A percentile compares a stretch with the other conserved stretches of the same genome.
These are phyloP conservation scores for Anoplius nigerrimus DNA, from an alignment of 2,888 invertebrate species.

Conservation along the genomic window DNA sequence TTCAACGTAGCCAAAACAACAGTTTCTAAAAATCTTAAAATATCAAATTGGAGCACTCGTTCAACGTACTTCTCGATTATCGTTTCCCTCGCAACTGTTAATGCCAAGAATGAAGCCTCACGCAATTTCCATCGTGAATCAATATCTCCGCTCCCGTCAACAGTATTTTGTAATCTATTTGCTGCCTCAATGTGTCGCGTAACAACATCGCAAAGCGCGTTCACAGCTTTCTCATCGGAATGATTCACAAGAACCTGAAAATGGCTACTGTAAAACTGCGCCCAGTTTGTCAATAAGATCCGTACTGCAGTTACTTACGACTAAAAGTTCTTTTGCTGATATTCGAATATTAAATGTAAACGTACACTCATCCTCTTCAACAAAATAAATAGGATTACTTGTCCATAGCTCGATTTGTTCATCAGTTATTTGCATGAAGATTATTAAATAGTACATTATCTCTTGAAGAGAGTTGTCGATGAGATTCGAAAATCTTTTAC, in stretches of 20 bases:
- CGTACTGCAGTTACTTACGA: conserved; percentile 71
- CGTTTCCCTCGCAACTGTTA: conserved; percentile 77
- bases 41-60: conserved; percentile 68
- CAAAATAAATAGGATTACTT: conserved; percentile 81
- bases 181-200: conserved; percentile 80
- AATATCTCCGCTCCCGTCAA: conserved; percentile 38
- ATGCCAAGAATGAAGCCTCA: conserved; percentile 81
- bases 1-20: conserved; percentile 76
- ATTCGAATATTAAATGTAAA: conserved; percentile 81
- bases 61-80: conserved; percentile 71
- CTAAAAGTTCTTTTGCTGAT: conserved; percentile 80
- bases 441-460: conserved; percentile 81
- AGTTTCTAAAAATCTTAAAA: conserved; percentile 73
- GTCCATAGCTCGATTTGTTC: conserved; percentile 82
- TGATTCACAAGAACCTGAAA: conserved; percentile 62
- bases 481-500: conserved; percentile 77
- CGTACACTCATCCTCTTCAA: conserved; percentile 82
- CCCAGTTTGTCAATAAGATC: not conserved
- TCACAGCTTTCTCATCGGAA: conserved; percentile 77
- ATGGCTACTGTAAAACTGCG: not conserved
- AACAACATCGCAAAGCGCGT: conserved; percentile 78
- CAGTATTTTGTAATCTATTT: conserved; percentile 75
- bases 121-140: conserved; percentile 81
- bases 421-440: conserved; percentile 83
- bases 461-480: conserved; percentile 80